Evolutionary conservation across 1,140 invertebrate species (phyloP).

Genomic region (Ostrea denselamellosa): DNA sequence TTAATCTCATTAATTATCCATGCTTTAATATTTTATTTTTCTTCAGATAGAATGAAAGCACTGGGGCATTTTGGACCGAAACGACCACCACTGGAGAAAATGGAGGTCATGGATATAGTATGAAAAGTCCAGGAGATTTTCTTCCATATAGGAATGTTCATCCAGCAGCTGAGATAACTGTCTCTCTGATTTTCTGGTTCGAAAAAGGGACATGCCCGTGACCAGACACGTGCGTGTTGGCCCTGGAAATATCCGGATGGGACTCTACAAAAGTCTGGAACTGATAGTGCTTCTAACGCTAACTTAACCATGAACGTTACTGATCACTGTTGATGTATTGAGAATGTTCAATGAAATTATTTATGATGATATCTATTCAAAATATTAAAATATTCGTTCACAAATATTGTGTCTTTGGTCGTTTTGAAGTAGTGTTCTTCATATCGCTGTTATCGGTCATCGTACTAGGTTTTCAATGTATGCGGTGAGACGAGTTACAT

Average conservation of each 20-base stretch:
- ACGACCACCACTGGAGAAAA: slow-evolving; percentile 13
- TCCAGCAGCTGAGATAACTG: not conserved
- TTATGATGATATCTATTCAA: too few relatives aligned
- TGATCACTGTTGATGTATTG: too few relatives aligned
- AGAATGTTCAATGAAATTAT: too few relatives aligned
- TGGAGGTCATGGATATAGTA: slow-evolving; percentile 24
- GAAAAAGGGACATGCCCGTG: not conserved
- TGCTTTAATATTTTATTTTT: not conserved
- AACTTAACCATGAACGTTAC: too few relatives aligned
- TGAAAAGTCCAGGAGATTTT: not conserved
- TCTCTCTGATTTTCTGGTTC: not conserved
- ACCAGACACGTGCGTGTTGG: not conserved
- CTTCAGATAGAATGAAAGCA: slow-evolving; percentile 37
- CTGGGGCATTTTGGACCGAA: slow-evolving; percentile 31
- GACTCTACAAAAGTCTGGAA: not conserved
- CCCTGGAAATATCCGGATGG: not conserved
- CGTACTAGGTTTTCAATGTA: too few relatives aligned
- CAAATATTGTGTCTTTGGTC: too few relatives aligned
- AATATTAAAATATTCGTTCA: too few relatives aligned
- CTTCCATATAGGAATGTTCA: not conserved
- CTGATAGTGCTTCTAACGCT: not conserved
- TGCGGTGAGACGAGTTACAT: too few relatives aligned
- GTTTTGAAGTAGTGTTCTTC: too few relatives aligned
- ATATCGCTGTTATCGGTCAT: too few relatives aligned
- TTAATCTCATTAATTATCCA: too few relatives aligned